phyloP scores from a whole-genome alignment of 2,113 vertebrate genomes.

The Caretta caretta region DNA sequence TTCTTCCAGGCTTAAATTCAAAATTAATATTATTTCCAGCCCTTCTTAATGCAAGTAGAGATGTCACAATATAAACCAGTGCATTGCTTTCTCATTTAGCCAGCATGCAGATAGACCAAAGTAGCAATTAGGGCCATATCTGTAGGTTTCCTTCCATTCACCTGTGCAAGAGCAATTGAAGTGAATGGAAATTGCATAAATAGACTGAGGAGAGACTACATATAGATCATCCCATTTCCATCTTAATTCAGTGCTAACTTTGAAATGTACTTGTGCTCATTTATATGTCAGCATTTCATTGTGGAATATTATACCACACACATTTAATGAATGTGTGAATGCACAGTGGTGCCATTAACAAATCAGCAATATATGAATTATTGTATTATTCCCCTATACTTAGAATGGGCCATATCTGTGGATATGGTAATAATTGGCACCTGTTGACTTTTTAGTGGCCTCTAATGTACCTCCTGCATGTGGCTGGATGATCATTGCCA shows the following conservation, averaged over 20 bases:
- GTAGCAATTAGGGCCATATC: neutral
- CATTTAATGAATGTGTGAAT: neutral
- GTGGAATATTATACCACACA: neutral
- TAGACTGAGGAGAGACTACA: neutral
- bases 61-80: neutral
- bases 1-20: neutral
- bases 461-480: neutral
- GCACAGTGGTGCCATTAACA: neutral
- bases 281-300: neutral
- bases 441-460: neutral
- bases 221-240: too few relatives aligned
- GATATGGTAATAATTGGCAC: neutral
- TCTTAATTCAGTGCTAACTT: neutral
- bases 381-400: neutral
- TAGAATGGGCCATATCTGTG: too few relatives aligned
- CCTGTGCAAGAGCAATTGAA: neutral
- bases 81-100: neutral
- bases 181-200: neutral
- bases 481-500: neutral
- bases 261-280: neutral
- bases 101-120: rapidly evolving
- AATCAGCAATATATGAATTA: neutral
- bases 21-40: neutral
- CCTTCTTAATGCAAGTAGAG: neutral
- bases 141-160: neutral